phyloP scores from a whole-genome alignment of 37 sponge, comb jelly and placozoan species.

The Halisarca cf. caerulea region DNA sequence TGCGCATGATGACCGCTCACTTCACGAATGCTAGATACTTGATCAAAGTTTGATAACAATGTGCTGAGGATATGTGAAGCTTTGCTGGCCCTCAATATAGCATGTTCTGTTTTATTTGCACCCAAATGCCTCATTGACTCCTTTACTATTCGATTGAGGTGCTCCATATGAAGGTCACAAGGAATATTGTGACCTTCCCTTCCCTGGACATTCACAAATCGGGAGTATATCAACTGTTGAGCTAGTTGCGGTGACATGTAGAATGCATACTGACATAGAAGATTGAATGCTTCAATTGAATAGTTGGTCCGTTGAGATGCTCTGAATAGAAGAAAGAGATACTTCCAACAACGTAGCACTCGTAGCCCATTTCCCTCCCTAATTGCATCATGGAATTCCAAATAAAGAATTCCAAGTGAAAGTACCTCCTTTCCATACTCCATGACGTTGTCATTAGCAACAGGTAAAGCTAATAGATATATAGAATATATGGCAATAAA shows the following conservation, averaged over 20 bases:
- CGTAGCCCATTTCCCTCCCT: background rate
- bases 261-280: conserved; percentile 33
- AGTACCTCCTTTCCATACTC: background rate
- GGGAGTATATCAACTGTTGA: conserved; percentile 36
- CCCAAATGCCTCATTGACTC: background rate
- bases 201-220: conserved; percentile 49
- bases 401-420: background rate
- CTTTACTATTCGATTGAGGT: conserved; percentile 21
- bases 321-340: background rate
- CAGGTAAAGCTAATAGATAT: background rate
- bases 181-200: conserved; percentile 45
- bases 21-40: background rate
- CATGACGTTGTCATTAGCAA: background rate
- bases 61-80: background rate
- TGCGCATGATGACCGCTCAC: background rate
- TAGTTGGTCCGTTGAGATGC: background rate
- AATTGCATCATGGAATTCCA: background rate
- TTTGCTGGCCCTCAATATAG: background rate
- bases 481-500: background rate
- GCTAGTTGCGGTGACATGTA: conserved; percentile 27
- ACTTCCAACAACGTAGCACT: background rate
- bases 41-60: background rate
- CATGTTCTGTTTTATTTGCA: background rate
- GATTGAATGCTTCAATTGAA: background rate
- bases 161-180: conserved; percentile 59